These are phyloP conservation scores for Phalacrocorax carbo DNA, from an alignment of 2,113 vertebrate species.

Conservation along the genomic window DNA sequence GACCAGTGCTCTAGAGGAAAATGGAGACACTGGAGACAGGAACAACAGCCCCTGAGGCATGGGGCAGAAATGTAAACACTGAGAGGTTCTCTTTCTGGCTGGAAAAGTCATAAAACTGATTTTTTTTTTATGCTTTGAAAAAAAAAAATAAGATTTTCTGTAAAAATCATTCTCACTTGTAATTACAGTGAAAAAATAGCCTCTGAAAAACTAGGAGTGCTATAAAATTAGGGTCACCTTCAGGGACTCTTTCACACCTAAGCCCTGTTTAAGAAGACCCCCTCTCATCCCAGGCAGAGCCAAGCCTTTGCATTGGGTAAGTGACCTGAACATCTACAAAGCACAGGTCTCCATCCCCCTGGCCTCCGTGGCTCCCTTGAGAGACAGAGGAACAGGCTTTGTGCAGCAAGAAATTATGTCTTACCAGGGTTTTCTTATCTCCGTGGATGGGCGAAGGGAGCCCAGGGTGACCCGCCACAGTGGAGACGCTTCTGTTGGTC, in stretches of 20 bases:
- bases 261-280: neutral
- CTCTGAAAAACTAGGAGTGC: neutral
- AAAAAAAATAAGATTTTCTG: neutral
- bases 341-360: neutral
- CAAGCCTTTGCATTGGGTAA: neutral
- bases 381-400: neutral
- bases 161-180: neutral
- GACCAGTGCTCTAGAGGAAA: neutral
- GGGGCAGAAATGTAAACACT: neutral
- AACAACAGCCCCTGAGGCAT: rapidly evolving
- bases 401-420: neutral
- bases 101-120: neutral
- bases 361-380: neutral
- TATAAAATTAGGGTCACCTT: neutral
- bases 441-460: neutral
- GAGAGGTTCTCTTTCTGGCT: neutral
- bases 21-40: neutral
- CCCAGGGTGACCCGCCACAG: rapidly evolving
- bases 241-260: neutral
- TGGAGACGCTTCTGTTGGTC: neutral
- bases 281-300: neutral
- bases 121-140: neutral
- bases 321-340: rapidly evolving
- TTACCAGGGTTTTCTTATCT: neutral
- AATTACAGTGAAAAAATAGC: neutral